Conservation (phyloP, 2,888 invertebrate genomes). For the Campaea margaritaria region DNA sequence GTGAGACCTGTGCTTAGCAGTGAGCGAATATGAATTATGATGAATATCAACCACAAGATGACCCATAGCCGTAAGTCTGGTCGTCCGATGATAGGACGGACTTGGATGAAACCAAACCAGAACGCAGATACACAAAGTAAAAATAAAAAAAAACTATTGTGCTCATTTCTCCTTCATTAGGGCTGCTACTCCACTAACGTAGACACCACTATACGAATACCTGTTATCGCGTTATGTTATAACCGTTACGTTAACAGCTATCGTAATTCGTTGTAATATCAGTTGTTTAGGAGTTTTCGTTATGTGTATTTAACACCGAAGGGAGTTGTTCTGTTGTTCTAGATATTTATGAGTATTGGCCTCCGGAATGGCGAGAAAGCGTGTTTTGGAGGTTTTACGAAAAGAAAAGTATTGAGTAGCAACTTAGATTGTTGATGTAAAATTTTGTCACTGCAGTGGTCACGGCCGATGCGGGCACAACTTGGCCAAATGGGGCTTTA, state of each 20-base stretch:
- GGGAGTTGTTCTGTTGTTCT: conserved; percentile 22
- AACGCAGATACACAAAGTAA: too few species aligned
- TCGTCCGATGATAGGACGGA: too few species aligned
- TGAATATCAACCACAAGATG: too few species aligned
- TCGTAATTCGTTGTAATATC: conserved; percentile 32
- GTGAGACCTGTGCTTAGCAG: too few species aligned
- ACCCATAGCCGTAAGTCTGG: too few species aligned
- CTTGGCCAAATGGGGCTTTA: too few species aligned
- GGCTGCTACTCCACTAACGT: background rate
- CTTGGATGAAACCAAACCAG: too few species aligned
- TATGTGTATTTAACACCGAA: conserved; percentile 25
- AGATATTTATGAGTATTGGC: conserved; percentile 5
- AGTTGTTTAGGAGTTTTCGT: conserved; percentile 35
- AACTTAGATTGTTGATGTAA: too few species aligned
- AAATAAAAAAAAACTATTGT: too few species aligned
- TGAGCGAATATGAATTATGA: too few species aligned
- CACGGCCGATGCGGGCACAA: too few species aligned
- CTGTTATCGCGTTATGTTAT: conserved; percentile 29
- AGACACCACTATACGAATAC: conserved; percentile 19
- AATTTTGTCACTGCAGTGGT: too few species aligned
- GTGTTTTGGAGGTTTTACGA: conserved; percentile 5
- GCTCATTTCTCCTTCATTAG: background rate
- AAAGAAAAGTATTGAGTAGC: background rate
- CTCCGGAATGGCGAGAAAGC: conserved; percentile 8
- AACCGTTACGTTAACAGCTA: conserved; percentile 25